Conservation (phyloP, 2,888 invertebrate species). For the Trilocha varians region DNA sequence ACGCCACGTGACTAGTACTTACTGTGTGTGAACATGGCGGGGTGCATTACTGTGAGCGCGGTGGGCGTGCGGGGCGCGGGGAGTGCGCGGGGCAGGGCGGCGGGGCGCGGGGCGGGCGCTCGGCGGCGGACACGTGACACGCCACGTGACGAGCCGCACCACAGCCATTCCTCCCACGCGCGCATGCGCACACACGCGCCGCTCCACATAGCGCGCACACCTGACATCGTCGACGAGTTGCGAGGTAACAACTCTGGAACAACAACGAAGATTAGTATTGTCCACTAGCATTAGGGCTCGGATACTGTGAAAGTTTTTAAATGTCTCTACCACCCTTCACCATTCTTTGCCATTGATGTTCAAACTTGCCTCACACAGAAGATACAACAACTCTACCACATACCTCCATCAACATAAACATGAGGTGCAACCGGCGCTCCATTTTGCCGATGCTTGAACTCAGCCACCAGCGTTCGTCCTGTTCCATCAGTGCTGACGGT, state of each 20-base stretch:
- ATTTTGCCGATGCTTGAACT: constrained; percentile 27
- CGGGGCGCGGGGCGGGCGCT: constrained; percentile 8
- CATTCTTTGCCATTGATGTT: too few relatives aligned
- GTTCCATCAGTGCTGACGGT: constrained; percentile 79
- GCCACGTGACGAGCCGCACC: constrained; percentile 46
- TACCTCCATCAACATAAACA: constrained; percentile 12
- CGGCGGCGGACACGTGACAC: constrained; percentile 38
- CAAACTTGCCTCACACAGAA: too few relatives aligned
- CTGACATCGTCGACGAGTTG: constrained; percentile 8
- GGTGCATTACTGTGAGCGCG: constrained; percentile 35
- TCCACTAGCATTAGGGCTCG: too few relatives aligned
- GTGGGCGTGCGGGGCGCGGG: constrained; percentile 20
- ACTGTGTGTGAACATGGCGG: constrained; percentile 23
- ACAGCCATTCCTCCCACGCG: constrained; percentile 52
- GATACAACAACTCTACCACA: too few relatives aligned
- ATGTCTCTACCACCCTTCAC: too few relatives aligned
- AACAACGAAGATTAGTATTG: too few relatives aligned
- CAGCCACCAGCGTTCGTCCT: constrained; percentile 59
- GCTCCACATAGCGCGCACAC: constrained; percentile 8
- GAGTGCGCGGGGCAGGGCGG: constrained; percentile 13
- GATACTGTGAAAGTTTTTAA: too few relatives aligned
- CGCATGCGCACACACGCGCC: constrained; percentile 34
- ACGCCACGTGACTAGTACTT: constrained; percentile 2
- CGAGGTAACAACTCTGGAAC: not conserved
- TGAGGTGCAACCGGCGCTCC: constrained; percentile 12